Percentiles rank a stretch among this genome's conserved stretches.
Conservation (phyloP, 2,797 vertebrate genomes). For the Eurystomus glaucurus region DNA sequence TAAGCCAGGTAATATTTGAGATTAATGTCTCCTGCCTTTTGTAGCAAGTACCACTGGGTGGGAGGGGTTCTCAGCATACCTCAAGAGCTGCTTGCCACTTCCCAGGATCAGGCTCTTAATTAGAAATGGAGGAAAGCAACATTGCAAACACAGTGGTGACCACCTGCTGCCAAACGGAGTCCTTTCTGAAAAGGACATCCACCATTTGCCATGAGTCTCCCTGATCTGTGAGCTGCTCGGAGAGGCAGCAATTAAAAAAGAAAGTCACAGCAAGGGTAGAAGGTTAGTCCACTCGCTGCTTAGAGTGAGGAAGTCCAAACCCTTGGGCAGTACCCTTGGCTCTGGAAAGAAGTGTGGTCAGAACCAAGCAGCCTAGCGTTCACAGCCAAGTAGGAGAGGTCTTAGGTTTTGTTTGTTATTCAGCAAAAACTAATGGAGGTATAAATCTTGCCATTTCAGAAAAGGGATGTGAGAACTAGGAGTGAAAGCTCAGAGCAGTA, state of each 20-base stretch:
- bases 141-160: not conserved
- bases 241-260: not conserved
- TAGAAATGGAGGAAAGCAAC: not conserved
- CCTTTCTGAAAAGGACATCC: not conserved
- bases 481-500: not conserved
- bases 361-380: not conserved
- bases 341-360: not conserved
- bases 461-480: not conserved
- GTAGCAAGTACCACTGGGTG: not conserved
- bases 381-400: not conserved
- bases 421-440: not conserved
- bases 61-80: not conserved
- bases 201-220: not conserved
- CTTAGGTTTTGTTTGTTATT: not conserved
- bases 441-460: not conserved
- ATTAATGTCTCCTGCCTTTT: not conserved
- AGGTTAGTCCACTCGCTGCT: not conserved
- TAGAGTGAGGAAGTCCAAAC: rapidly evolving
- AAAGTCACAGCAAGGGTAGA: not conserved
- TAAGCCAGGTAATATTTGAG: not conserved
- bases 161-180: not conserved
- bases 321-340: not conserved
- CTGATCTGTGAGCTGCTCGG: not conserved
- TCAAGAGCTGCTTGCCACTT: not conserved
- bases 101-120: not conserved